Conservation (phyloP, 2,888 invertebrate species). For the Cosmia trapezina region DNA sequence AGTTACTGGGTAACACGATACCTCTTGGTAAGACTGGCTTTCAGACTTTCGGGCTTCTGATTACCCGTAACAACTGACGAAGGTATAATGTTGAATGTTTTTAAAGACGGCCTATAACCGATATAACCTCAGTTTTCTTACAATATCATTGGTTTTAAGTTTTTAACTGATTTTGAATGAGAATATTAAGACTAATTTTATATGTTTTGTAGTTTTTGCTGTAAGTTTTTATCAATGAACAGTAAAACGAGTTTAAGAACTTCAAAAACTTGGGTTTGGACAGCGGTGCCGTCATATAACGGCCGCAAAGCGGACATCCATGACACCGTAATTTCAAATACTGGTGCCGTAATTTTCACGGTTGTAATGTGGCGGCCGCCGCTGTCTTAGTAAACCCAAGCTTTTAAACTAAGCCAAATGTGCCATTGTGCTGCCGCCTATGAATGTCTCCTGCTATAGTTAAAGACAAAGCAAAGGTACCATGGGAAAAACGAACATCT, state of each 20-base stretch:
- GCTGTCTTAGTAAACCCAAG: neutral
- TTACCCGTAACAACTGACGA: neutral
- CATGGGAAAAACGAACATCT: too few relatives aligned
- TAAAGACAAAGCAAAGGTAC: neutral
- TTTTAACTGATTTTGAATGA: neutral
- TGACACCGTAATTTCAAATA: neutral
- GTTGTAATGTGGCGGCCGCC: neutral
- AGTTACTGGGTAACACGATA: neutral
- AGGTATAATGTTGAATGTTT: neutral
- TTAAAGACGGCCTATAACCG: neutral
- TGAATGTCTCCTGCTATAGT: neutral
- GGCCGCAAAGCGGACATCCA: neutral
- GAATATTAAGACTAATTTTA: conserved; percentile 21
- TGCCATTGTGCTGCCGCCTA: neutral
- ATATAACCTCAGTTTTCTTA: neutral
- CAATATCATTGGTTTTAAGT: neutral
- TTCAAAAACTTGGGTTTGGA: too few relatives aligned
- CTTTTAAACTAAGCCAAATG: neutral
- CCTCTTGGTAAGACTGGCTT: neutral
- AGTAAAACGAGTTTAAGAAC: too few relatives aligned
- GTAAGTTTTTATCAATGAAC: neutral
- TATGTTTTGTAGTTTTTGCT: neutral
- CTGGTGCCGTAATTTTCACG: neutral
- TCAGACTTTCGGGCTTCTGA: neutral
- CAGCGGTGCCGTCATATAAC: too few relatives aligned